Percentiles rank a stretch among this genome's conserved stretches.
These are phyloP conservation scores for Cephus rjabovi DNA, from an alignment of 2,888 invertebrate genomes.

Conservation along the genomic window DNA sequence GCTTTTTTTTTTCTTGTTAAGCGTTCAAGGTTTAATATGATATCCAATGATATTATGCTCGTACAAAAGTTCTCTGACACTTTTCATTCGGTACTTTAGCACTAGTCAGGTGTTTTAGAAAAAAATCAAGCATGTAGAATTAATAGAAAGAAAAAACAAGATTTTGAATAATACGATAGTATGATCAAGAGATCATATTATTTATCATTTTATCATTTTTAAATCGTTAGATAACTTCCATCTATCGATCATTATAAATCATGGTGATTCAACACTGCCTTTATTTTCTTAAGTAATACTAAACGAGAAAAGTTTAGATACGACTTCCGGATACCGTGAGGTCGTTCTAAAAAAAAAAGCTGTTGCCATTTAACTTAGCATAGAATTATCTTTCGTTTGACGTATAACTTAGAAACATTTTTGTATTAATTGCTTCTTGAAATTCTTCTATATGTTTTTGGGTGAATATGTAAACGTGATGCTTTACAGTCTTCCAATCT, in stretches of 20 bases:
- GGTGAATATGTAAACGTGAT: not conserved
- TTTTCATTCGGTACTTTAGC: not conserved
- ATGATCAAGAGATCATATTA: not conserved
- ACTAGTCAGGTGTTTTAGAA: not conserved
- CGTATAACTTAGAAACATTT: not conserved
- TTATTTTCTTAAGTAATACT: not conserved
- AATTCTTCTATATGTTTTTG: not conserved
- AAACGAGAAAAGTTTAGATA: not conserved
- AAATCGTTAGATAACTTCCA: not conserved
- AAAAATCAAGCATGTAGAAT: not conserved
- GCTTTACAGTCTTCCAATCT: not conserved
- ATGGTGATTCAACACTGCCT: not conserved
- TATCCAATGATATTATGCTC: not conserved
- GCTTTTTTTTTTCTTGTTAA: not conserved
- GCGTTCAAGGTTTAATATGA: not conserved
- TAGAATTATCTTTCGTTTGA: too few relatives aligned
- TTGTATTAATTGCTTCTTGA: not conserved
- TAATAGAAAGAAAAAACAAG: not conserved
- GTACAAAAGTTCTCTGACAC: not conserved
- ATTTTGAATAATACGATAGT: not conserved
- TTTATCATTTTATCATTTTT: too few relatives aligned
- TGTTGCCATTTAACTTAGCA: not conserved
- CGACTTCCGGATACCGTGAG: not conserved
- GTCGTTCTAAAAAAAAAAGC: not conserved
- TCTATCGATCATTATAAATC: not conserved